Conservation (phyloP, 2,113 vertebrate genomes). For the Hemiprocne comata region DNA sequence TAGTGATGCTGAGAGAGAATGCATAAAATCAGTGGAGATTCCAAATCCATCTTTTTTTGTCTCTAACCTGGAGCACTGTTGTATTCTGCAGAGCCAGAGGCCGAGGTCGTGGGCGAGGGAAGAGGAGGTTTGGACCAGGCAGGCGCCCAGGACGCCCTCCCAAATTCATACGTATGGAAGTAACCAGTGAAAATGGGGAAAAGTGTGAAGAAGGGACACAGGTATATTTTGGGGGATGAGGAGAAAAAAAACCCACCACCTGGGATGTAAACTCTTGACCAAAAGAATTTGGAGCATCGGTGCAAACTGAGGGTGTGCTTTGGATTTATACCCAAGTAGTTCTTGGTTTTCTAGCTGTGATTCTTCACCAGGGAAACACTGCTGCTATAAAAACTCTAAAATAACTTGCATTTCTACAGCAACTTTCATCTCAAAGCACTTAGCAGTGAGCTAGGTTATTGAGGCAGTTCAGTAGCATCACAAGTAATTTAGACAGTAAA, state of each 20-base stretch:
- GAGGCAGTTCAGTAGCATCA: not conserved
- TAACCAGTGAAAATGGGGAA: conserved; percentile 81
- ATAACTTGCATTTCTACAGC: not conserved
- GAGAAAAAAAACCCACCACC: not conserved
- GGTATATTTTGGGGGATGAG: conserved; percentile 50
- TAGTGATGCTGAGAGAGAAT: not conserved
- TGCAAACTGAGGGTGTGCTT: not conserved
- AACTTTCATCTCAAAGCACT: not conserved
- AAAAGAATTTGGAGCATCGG: not conserved
- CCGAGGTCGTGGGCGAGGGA: conserved; percentile 88
- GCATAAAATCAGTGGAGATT: not conserved
- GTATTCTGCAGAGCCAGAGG: conserved; percentile 84
- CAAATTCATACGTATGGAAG: conserved; percentile 90
- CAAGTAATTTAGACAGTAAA: conserved; percentile 20
- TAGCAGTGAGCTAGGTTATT: not conserved
- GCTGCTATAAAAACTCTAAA: not conserved
- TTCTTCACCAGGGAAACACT: not conserved
- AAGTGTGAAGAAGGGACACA: conserved; percentile 79
- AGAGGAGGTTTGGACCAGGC: conserved; percentile 90
- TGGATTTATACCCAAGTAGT: not conserved
- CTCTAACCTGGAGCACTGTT: conserved; percentile 39
- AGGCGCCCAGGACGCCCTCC: conserved; percentile 91
- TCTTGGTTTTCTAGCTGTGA: not conserved
- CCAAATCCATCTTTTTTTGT: not conserved
- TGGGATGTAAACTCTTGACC: not conserved